These are phyloP conservation scores for Cerceris rybyensis DNA, from an alignment of 2,888 invertebrate genomes.

Conservation along the genomic window DNA sequence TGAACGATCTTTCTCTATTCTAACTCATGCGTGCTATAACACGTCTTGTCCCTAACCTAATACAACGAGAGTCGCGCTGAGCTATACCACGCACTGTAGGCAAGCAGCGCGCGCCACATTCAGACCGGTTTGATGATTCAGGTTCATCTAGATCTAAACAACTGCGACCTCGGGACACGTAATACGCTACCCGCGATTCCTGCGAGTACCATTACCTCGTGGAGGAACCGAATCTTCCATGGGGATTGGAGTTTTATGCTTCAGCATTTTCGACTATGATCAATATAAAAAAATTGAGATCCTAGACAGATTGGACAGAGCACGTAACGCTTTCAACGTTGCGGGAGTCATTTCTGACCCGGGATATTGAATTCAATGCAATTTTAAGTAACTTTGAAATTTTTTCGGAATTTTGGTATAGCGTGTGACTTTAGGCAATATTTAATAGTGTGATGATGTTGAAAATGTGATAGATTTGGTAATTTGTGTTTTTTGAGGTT, in stretches of 20 bases:
- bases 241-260: neutral
- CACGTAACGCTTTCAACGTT: too few relatives aligned
- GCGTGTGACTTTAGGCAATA: too few relatives aligned
- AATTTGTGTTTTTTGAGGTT: too few relatives aligned
- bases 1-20: conserved; percentile 64
- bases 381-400: too few relatives aligned
- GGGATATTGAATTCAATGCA: too few relatives aligned
- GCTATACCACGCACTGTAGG: conserved; percentile 59
- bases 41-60: conserved; percentile 77
- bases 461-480: too few relatives aligned
- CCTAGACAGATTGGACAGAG: too few relatives aligned
- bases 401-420: too few relatives aligned
- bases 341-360: too few relatives aligned
- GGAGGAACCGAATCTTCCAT: conserved; percentile 20
- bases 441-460: too few relatives aligned
- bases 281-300: too few relatives aligned
- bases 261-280: too few relatives aligned
- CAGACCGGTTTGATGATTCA: conserved; percentile 78
- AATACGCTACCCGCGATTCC: conserved; percentile 56
- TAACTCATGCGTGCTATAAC: conserved; percentile 73
- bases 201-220: conserved; percentile 20
- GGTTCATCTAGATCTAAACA: conserved; percentile 76
- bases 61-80: conserved; percentile 75
- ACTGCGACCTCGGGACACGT: conserved; percentile 59
- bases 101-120: conserved; percentile 50